A percentile compares a stretch with the other conserved stretches of the same genome.
phyloP scores from a whole-genome alignment of 2,888 invertebrate genomes.

The Rhopalosiphum nymphaeae region DNA sequence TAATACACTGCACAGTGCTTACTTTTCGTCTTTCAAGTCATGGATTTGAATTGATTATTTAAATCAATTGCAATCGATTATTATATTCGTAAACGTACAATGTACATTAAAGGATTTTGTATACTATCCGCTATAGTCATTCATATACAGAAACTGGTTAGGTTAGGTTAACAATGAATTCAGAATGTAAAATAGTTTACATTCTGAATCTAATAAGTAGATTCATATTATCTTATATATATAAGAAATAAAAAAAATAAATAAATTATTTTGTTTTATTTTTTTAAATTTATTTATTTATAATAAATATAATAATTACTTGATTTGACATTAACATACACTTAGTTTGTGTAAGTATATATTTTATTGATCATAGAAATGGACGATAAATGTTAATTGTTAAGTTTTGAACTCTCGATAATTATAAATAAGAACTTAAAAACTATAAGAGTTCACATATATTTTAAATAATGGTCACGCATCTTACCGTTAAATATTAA shows the following conservation, averaged over 20 bases:
- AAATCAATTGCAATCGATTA: no score
- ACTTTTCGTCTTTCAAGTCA: no score
- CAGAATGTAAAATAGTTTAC: not conserved
- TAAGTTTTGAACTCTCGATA: no score
- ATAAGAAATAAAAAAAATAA: no score
- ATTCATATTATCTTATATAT: not conserved
- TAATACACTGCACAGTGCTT: no score
- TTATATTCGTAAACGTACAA: no score
- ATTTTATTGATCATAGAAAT: not conserved
- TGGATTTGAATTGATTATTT: no score
- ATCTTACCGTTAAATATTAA: not conserved
- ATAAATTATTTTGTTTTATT: no score
- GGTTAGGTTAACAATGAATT: no score
- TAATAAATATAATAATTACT: not conserved
- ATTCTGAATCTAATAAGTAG: not conserved
- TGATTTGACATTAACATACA: not conserved
- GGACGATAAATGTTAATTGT: not conserved
- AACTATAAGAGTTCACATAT: not conserved
- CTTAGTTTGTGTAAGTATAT: not conserved
- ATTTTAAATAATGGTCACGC: not conserved
- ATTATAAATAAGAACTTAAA: not conserved
- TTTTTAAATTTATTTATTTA: no score
- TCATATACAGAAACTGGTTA: not conserved
- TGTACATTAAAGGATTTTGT: no score
- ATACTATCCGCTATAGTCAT: no score